Evolutionary conservation across 2,113 vertebrate species (phyloP).

Genomic region (Labrus mixtus): DNA sequence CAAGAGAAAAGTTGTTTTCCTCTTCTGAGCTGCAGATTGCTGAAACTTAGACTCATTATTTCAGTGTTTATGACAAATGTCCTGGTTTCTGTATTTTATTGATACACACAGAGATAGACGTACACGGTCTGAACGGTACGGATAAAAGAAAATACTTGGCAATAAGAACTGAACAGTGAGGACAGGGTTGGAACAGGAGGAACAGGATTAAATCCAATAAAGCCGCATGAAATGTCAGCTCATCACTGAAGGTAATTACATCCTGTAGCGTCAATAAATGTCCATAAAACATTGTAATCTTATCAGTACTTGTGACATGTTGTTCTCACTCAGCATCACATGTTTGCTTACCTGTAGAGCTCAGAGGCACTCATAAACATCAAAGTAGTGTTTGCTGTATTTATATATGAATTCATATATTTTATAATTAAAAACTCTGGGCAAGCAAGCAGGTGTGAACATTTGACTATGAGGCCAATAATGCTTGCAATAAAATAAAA

Average conservation of each 20-base stretch:
- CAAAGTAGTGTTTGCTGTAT: neutral
- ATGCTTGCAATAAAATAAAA: neutral
- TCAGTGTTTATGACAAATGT: neutral
- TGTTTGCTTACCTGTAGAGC: neutral
- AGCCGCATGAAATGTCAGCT: neutral
- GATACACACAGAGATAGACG: neutral
- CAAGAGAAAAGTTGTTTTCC: too few relatives aligned
- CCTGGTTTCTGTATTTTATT: neutral
- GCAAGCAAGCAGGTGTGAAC: neutral
- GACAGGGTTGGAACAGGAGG: neutral
- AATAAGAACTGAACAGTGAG: neutral
- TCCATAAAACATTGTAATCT: neutral
- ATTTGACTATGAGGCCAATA: neutral
- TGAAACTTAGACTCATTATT: neutral
- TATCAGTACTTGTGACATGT: neutral
- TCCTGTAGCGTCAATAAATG: neutral
- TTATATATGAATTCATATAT: neutral
- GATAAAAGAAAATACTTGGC: neutral
- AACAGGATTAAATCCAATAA: neutral
- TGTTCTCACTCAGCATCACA: constrained; percentile 1
- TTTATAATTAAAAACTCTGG: neutral
- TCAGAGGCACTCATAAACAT: neutral
- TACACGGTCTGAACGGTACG: neutral
- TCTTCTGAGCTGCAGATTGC: neutral
- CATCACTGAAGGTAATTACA: neutral